Conservation (phyloP, 2,888 invertebrate species). For the Clunio marinus region DNA sequence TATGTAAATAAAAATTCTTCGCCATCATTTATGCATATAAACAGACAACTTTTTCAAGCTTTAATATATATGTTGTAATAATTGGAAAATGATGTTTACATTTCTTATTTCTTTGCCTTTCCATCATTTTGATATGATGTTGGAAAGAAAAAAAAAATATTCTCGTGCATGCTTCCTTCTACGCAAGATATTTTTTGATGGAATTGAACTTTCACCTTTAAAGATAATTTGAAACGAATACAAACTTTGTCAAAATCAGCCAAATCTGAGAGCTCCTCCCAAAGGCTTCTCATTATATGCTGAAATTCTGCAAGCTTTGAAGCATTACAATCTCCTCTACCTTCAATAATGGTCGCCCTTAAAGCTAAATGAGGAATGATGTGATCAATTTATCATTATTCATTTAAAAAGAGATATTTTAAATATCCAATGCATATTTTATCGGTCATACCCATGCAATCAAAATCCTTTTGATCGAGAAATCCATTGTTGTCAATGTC, state of each 20-base stretch:
- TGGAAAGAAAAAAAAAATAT: too few relatives aligned
- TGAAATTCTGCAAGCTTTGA: slow-evolving; percentile 71
- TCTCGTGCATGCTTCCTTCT: too few relatives aligned
- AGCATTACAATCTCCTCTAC: slow-evolving; percentile 73
- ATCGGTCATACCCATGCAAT: slow-evolving; percentile 58
- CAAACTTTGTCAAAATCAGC: slow-evolving; percentile 81
- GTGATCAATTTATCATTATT: not conserved
- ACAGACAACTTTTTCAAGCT: too few relatives aligned
- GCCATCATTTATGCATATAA: too few relatives aligned
- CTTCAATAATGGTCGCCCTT: slow-evolving; percentile 74
- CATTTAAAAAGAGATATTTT: not conserved
- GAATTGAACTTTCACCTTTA: not conserved
- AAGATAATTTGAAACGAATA: not conserved
- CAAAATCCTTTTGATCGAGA: slow-evolving; percentile 76
- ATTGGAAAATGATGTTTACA: too few relatives aligned
- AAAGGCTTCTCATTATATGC: slow-evolving; percentile 75
- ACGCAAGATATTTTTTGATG: not conserved
- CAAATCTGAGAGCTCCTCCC: slow-evolving; percentile 80
- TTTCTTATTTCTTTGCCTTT: too few relatives aligned
- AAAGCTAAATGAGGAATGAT: slow-evolving; percentile 50
- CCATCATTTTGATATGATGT: too few relatives aligned
- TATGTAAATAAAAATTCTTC: too few relatives aligned
- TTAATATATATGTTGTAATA: too few relatives aligned
- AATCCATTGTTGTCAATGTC: slow-evolving; percentile 83
- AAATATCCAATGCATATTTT: not conserved